Evolutionary conservation across 2,797 vertebrate species (phyloP).

Genomic region (Eupleurogrammus muticus): DNA sequence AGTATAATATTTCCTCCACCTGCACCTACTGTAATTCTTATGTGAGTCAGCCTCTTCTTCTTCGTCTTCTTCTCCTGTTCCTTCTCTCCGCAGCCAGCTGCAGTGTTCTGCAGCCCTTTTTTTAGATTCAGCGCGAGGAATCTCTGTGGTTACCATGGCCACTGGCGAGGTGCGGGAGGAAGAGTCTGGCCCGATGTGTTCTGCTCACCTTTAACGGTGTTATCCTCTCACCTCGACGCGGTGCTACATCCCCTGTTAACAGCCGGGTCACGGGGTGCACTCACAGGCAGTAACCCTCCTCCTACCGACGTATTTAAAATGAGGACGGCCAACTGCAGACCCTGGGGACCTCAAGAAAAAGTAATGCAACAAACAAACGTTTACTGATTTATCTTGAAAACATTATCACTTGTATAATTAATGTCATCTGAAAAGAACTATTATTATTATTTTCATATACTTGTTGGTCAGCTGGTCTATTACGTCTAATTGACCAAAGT

Average conservation of each 20-base stretch:
- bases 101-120: constrained; percentile 46
- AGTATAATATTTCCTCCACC: constrained; percentile 17
- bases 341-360: too few relatives aligned
- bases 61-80: constrained; percentile 23
- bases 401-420: too few relatives aligned
- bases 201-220: constrained; percentile 25
- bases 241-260: neutral
- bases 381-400: too few relatives aligned
- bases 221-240: constrained; percentile 13
- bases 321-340: too few relatives aligned
- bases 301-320: too few relatives aligned
- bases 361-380: too few relatives aligned
- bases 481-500: too few relatives aligned
- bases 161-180: constrained; percentile 46
- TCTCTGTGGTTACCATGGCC: constrained; percentile 62
- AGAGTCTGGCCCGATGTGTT: constrained; percentile 20
- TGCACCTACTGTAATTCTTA: constrained; percentile 22
- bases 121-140: constrained; percentile 36
- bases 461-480: too few relatives aligned
- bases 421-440: too few relatives aligned
- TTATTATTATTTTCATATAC: too few relatives aligned
- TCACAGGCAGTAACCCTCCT: too few relatives aligned
- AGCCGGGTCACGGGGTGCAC: neutral
- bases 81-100: constrained; percentile 46
- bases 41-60: constrained; percentile 25